These are phyloP conservation scores for Thyatira batis DNA, from an alignment of 2,888 invertebrate genomes.

Conservation along the genomic window DNA sequence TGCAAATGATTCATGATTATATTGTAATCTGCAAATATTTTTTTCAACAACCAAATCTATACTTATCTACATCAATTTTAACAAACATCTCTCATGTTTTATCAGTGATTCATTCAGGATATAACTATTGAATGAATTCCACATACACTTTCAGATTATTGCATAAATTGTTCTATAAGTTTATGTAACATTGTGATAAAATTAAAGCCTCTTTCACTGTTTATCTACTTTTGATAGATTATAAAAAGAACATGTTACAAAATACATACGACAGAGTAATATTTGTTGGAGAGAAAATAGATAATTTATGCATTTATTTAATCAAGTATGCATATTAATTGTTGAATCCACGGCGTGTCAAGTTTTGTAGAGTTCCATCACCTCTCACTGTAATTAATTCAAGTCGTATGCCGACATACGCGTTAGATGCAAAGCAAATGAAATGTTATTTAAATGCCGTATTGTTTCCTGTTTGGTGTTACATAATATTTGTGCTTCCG, in stretches of 20 bases:
- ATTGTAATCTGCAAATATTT: not conserved
- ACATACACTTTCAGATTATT: not conserved
- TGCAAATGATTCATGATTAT: slow-evolving; percentile 30
- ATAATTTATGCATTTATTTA: not conserved
- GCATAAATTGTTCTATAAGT: not conserved
- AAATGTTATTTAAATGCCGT: slow-evolving; percentile 38
- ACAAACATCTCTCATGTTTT: not conserved
- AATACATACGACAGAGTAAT: not conserved
- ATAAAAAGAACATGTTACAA: not conserved
- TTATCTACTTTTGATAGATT: not conserved
- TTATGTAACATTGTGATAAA: not conserved
- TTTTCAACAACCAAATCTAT: not conserved
- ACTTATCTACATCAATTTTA: not conserved
- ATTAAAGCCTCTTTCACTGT: not conserved
- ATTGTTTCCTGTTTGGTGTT: slow-evolving; percentile 50
- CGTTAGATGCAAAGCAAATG: slow-evolving; percentile 42
- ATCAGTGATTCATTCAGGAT: not conserved
- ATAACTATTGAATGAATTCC: not conserved
- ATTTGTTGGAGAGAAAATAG: not conserved
- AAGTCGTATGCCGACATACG: slow-evolving; percentile 35
- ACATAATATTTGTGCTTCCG: slow-evolving; percentile 28
- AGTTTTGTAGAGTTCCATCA: slow-evolving; percentile 16
- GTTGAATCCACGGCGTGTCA: slow-evolving; percentile 17
- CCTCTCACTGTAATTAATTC: slow-evolving; percentile 40
- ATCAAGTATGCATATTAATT: slow-evolving; percentile 1